Evolutionary conservation across 2,113 vertebrate species (phyloP), one percentile per base, ranked within the genome.

Genomic region (Meriones unguiculatus): DNA sequence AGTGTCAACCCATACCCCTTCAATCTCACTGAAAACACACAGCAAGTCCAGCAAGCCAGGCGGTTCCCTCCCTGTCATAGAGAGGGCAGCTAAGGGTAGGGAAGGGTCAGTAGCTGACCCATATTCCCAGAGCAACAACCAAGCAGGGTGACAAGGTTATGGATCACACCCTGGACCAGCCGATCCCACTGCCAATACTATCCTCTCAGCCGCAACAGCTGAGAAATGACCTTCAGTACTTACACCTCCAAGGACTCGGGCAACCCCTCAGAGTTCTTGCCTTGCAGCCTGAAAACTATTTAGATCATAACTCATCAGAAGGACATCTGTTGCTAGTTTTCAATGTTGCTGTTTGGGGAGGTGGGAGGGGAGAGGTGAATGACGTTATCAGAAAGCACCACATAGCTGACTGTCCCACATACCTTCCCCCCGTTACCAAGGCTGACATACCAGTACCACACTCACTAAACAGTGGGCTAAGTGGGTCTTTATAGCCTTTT

Each of bases 231-330:
- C 54, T 50, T 52, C 38, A 22, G 30, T 30, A 8, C 24, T 64
- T 50, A 28, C 22, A 54, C 32, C 28, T 41, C 72, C 69, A n/a
- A 72, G 86, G 22, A 17, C 32, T 59, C 72, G 32, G 67, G 57
- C 52, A 90, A 77, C 12, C 17, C 64, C 24, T 87, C 18, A 15
- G 64, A n/a, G 38, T 92, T 65, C 91, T 85, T 35, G 15, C 72
- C 90, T 90, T 87, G 41, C 32, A 52, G 67, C 62, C 90, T 82
- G 3, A 20, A 57, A 77, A 94, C 52, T 17, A 13, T 35, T 93
- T 62, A 72, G n/a, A 87, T 72, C 67, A 54, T 87, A 78, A 87
- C 32, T 72, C 86, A 72, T 28, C 69, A 80, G 70, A 87, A 91
- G 52, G 93, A 70, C 9, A 73, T 85, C 86, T n/a, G 14, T 80